Evolutionary conservation across 2,113 vertebrate genomes (phyloP), one percentile per base, ranked within the genome.

Genomic region (Helogale parvula): DNA sequence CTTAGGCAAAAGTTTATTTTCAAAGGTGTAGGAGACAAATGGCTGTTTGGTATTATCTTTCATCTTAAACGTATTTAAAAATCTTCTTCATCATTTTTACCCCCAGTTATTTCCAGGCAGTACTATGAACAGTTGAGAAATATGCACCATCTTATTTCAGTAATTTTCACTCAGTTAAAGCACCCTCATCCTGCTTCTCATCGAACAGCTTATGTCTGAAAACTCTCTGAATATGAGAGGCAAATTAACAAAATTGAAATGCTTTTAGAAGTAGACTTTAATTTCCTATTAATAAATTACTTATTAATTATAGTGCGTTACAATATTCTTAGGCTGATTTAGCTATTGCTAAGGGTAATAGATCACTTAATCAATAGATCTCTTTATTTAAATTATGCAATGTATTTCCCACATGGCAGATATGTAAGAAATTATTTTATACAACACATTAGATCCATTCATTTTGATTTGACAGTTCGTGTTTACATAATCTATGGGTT

Each of bases 341-440:
- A 94, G 60, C 57, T 88, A 41, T 87, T 95, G 85, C 65, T 94
- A 69, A 90, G 35, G 41, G 57, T 66, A 87, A 52, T 66, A 84
- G 52, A 66, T 95, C 45, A 47, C 77, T 69, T 97, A 94, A 91
- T 96, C 35, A 50, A 45, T 79, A 92, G 41, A 35, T 80, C 23
- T 87, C 81, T 95, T 72, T 90, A 45, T 96, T 97, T 94, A 88
- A 94, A 94, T 80, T 81, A 60, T 93, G 16, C 23, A 82, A 29
- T 88, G 0, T 96, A 60, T 95, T 96, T 94, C 71, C 35, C 72
- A 90, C 12, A 57, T 41, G 57, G 31, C 65, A 88, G 88, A 93
- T 90, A 63, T 50, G 50, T 92, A 87, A 92, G 25, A 95, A 88
- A 76, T 92, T 96, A 87, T 96, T 97, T 96, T 91, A 72, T 72